These are phyloP conservation scores for Timandra comae DNA, from an alignment of 2,888 invertebrate genomes.

Conservation along the genomic window DNA sequence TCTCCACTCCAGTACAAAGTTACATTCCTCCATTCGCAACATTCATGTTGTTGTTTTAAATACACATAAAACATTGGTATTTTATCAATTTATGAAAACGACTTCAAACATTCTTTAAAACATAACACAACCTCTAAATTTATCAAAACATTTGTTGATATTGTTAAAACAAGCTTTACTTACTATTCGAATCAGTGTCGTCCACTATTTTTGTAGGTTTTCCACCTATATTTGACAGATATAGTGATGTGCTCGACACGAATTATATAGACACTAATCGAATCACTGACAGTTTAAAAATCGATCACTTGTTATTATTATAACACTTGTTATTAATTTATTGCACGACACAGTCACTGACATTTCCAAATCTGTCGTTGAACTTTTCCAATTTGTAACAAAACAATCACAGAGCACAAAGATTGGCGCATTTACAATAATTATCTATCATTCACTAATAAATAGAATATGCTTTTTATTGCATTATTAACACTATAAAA, in stretches of 20 bases:
- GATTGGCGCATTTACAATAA: conserved; percentile 65
- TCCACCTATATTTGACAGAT: conserved; percentile 65
- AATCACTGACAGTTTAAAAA: conserved; percentile 45
- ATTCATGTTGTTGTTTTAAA: conserved; percentile 22
- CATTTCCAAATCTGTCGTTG: conserved; percentile 45
- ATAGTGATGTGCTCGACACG: conserved; percentile 54
- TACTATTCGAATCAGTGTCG: conserved; percentile 73
- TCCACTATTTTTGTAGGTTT: conserved; percentile 66
- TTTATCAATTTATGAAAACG: too few relatives aligned
- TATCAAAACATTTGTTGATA: conserved; percentile 4
- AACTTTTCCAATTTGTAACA: conserved; percentile 56
- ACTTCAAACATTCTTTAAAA: too few relatives aligned
- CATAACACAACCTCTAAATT: too few relatives aligned
- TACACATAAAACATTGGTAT: too few relatives aligned
- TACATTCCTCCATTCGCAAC: conserved; percentile 43
- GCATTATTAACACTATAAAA: conserved; percentile 72
- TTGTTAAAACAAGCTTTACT: conserved; percentile 53
- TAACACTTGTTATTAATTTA: conserved; percentile 40
- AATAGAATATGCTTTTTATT: conserved; percentile 66
- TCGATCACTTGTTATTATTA: conserved; percentile 59
- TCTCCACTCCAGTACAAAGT: conserved; percentile 24
- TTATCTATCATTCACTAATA: conserved; percentile 73
- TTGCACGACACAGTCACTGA: conserved; percentile 60
- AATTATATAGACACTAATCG: conserved; percentile 55
- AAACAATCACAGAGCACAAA: conserved; percentile 71